phyloP scores from a whole-genome alignment of 2,113 vertebrate species.

The Miniopterus natalensis region DNA sequence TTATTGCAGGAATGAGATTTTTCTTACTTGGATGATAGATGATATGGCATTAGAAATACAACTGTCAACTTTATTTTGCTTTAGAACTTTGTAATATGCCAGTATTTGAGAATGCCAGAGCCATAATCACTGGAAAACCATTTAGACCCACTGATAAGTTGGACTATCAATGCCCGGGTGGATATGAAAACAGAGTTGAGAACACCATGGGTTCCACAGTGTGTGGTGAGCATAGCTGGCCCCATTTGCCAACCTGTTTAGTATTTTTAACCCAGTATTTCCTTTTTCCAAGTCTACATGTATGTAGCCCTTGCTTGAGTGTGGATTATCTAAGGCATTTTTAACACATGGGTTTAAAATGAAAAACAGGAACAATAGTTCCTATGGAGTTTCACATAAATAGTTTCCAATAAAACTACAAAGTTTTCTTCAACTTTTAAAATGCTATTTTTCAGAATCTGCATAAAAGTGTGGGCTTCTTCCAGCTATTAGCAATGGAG shows the following conservation, averaged over 20 bases:
- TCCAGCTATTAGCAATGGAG: background rate
- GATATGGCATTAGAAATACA: background rate
- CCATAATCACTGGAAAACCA: background rate
- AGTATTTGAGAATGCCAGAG: background rate
- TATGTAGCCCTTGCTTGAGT: background rate
- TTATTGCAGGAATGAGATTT: background rate
- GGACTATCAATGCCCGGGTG: constrained; percentile 81
- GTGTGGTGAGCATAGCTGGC: constrained; percentile 82
- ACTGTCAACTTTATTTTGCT: background rate
- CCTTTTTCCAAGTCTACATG: too few species aligned
- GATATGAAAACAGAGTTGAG: constrained; percentile 76
- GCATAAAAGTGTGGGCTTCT: background rate
- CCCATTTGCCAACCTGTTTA: constrained; percentile 70
- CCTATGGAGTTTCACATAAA: too few species aligned
- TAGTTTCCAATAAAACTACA: background rate
- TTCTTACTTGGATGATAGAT: background rate
- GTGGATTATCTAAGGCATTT: background rate
- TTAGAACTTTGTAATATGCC: background rate
- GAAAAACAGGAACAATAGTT: background rate
- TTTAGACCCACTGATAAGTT: constrained; percentile 80
- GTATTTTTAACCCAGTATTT: background rate
- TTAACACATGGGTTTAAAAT: background rate
- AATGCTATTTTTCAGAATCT: background rate
- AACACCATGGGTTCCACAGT: constrained; percentile 30
- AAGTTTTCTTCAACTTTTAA: too few species aligned